Percentiles rank a stretch among this genome's conserved stretches.
phyloP scores from a whole-genome alignment of 2,113 vertebrate species.

The Macrotis lagotis region DNA sequence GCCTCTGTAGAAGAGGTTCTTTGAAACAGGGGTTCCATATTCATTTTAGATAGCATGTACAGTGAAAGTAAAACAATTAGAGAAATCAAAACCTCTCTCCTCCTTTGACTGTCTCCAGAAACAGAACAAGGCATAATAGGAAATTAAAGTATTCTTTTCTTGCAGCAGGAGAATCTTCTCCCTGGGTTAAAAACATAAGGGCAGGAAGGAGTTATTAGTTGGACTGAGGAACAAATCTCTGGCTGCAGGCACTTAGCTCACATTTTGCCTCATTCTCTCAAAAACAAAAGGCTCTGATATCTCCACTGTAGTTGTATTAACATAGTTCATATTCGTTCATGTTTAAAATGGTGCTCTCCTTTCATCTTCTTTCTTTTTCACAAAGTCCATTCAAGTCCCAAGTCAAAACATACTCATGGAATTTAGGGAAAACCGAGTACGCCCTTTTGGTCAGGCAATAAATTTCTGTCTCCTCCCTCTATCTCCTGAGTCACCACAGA shows the following conservation, averaged over 20 bases:
- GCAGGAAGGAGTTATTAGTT: neutral
- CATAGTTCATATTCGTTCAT: neutral
- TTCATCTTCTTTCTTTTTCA: neutral
- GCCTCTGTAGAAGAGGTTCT: neutral
- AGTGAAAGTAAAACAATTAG: neutral
- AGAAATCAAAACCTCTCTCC: neutral
- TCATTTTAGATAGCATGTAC: neutral
- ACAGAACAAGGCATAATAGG: neutral
- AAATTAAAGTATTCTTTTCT: neutral
- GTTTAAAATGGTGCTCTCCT: neutral
- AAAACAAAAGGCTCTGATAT: neutral
- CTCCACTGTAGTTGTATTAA: neutral
- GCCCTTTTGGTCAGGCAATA: neutral
- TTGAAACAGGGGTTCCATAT: neutral
- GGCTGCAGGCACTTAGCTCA: neutral
- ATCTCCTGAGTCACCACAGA: neutral
- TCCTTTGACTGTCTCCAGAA: neutral
- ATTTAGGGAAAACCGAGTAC: neutral
- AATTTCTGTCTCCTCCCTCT: neutral
- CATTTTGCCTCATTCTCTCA: neutral
- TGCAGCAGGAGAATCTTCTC: neutral
- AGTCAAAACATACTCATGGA: neutral
- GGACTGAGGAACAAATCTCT: neutral
- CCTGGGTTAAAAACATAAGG: neutral
- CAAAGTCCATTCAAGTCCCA: neutral